Evolutionary conservation across 2,797 vertebrate species (phyloP), one percentile per base, ranked within the genome.

Genomic region (Gobionotothen gibberifrons): DNA sequence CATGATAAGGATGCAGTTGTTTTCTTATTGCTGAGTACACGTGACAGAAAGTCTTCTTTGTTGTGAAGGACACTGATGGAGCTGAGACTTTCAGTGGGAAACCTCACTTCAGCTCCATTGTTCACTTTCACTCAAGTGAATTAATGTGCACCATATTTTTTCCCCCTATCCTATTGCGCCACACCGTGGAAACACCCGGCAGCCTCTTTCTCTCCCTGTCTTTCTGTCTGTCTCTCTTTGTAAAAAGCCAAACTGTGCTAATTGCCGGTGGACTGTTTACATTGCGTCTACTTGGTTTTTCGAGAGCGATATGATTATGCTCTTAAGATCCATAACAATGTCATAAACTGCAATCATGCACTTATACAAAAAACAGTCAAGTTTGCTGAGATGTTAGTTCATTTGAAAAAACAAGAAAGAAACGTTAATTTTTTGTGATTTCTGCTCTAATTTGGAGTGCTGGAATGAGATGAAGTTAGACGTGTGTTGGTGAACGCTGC

Each of bases 161-260:
- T 92, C 88, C 54, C 49, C 81, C 83, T 92, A 84, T 92, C 82
- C 94, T 91, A 93, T 93, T 93, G 95, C 95, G 95, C 95, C 95
- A 91, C 95, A 86, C 90, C 71, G 94, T 91, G 94, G 95, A 85
- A 56, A 51, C 4, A 44, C 32, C 3, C 39, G 32, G 75, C n/a
- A 36, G 32, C 22, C 43, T 13, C 44, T 54, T 46, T 32, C 55
- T 46, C 22, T 43, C 26, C 47, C 60, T 44, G 36, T 55, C 83
- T 82, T 79, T 82, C 42, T 48, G 40, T 69, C 44, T 67, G 42
- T 40, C 14, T 29, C 8, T 40, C 32, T 75, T 49, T 77, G 69
- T 74, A 58, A 80, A 76, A 58, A 80, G 40, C 17, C 48, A 72
- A 74, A 51, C 48, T 0, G 40, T 26, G 57, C 73, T 84, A 84